These are phyloP conservation scores for Megalops atlanticus DNA, from an alignment of 2,113 vertebrate genomes.

Conservation along the genomic window DNA sequence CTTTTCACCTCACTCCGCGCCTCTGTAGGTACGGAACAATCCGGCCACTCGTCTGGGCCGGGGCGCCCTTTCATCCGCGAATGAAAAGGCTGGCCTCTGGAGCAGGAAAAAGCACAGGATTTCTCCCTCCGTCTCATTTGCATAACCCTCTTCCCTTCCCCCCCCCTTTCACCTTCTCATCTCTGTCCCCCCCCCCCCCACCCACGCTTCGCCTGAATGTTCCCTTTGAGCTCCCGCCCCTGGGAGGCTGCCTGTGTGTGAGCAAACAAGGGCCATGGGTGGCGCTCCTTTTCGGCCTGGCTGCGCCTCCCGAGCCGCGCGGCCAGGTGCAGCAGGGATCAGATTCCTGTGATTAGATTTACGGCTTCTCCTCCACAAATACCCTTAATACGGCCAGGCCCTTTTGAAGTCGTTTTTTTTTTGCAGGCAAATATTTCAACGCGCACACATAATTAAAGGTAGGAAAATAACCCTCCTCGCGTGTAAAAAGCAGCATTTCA, in stretches of 20 bases:
- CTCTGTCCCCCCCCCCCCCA: constrained; percentile 21
- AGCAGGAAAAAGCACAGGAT: background rate
- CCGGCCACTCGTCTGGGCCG: background rate
- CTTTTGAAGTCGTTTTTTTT: constrained; percentile 47
- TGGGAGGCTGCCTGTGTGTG: constrained; percentile 16
- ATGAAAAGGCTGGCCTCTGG: constrained; percentile 12
- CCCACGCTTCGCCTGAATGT: constrained; percentile 35
- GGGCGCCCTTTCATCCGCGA: constrained; percentile 11
- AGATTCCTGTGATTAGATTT: constrained; percentile 56
- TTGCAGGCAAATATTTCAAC: constrained; percentile 46
- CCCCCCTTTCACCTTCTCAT: constrained; percentile 25
- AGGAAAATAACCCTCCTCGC: constrained; percentile 41
- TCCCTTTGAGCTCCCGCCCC: constrained; percentile 35
- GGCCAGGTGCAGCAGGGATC: constrained; percentile 62
- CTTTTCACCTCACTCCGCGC: background rate
- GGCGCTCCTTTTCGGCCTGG: constrained; percentile 13
- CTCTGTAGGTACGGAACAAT: background rate
- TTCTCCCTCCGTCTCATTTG: constrained; percentile 33
- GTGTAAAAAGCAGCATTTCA: constrained; percentile 40
- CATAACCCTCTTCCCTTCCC: constrained; percentile 25
- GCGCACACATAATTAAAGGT: constrained; percentile 53
- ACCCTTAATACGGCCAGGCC: constrained; percentile 38
- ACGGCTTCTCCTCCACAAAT: constrained; percentile 41
- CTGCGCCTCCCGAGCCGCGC: background rate
- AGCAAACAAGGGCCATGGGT: constrained; percentile 44